A percentile compares a stretch with the other conserved stretches of the same genome.
Evolutionary conservation across 53 echinoderm and acorn worm genomes (phyloP).

Genomic region (Henricia sp.): DNA sequence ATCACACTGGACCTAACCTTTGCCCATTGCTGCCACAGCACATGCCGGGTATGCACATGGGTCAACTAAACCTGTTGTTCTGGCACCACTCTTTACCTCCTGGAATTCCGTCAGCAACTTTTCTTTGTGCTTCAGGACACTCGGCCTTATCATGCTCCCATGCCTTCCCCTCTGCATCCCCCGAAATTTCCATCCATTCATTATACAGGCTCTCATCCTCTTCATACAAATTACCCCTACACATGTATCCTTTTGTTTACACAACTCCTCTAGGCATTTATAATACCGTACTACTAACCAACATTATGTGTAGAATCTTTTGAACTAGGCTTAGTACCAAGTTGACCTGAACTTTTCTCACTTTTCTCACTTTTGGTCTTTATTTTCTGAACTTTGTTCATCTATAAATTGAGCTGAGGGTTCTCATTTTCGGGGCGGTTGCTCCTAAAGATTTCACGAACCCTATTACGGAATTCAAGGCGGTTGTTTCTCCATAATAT

Average conservation of each 20-base stretch:
- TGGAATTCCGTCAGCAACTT: not conserved
- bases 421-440: too few species aligned
- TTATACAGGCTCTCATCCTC: slow-evolving; percentile 31
- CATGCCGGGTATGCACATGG: not conserved
- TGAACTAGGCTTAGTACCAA: too few species aligned
- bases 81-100: slow-evolving; percentile 4
- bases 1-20: slow-evolving; percentile 15
- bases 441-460: too few species aligned
- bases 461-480: too few species aligned
- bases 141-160: not conserved
- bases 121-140: not conserved
- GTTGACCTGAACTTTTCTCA: too few species aligned
- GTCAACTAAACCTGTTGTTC: slow-evolving; percentile 7
- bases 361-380: too few species aligned
- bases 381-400: too few species aligned
- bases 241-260: slow-evolving; percentile 31
- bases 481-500: too few species aligned
- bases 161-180: not conserved
- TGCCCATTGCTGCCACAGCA: slow-evolving; percentile 8
- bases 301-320: slow-evolving; percentile 38
- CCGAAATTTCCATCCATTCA: slow-evolving; percentile 24
- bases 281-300: slow-evolving; percentile 54
- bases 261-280: slow-evolving; percentile 33
- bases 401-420: too few species aligned
- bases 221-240: slow-evolving; percentile 23